phyloP scores from a whole-genome alignment of 2,797 vertebrate genomes.

The Florisuga fusca region DNA sequence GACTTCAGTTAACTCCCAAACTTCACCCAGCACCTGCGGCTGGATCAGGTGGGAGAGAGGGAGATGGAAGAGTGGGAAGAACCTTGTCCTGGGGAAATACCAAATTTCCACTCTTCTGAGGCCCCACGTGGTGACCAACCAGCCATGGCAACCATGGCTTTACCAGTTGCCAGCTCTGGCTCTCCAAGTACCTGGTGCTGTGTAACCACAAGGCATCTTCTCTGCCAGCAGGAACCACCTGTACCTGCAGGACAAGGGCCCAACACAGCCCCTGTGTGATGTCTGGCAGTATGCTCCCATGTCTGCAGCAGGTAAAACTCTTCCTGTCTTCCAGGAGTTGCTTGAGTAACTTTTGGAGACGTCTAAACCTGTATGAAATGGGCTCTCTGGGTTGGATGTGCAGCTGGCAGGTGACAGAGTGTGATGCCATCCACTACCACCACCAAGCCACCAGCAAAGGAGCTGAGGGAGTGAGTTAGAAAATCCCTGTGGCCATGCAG shows the following conservation, averaged over 20 bases:
- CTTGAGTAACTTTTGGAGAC: not conserved
- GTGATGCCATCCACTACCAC: not conserved
- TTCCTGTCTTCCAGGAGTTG: not conserved
- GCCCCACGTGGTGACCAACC: not conserved
- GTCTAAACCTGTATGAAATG: not conserved
- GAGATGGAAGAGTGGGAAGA: not conserved
- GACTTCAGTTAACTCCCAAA: not conserved
- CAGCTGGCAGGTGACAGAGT: not conserved
- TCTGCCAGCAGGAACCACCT: rapidly evolving
- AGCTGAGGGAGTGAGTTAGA: not conserved
- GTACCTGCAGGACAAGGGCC: not conserved
- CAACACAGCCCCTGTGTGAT: not conserved
- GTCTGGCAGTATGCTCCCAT: not conserved
- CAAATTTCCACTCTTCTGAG: not conserved
- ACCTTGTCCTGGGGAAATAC: not conserved
- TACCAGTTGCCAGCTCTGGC: not conserved
- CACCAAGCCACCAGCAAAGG: not conserved
- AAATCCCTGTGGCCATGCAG: not conserved
- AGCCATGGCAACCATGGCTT: not conserved
- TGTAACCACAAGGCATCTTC: not conserved
- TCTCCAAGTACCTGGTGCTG: not conserved
- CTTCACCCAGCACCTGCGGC: not conserved
- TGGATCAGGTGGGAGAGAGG: not conserved
- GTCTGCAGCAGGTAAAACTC: not conserved
- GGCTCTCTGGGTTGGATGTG: rapidly evolving